Evolutionary conservation across 2,797 vertebrate species (phyloP).

Genomic region (Echeneis naucrates): DNA sequence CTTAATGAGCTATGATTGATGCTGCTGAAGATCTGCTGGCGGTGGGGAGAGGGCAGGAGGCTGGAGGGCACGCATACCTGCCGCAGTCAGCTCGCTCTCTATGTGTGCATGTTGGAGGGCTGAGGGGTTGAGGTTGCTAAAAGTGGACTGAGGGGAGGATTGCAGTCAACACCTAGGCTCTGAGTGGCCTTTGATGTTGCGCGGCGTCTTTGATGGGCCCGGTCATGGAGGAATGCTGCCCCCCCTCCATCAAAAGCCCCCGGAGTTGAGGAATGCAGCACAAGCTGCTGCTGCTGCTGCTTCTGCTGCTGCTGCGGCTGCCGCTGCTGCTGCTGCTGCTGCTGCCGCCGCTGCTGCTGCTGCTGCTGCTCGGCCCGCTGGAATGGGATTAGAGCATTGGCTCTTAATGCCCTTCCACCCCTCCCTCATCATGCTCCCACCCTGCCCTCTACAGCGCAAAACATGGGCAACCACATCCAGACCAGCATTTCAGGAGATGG

Average conservation of each 20-base stretch:
- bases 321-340: conserved; percentile 77
- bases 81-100: conserved; percentile 46
- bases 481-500: conserved; percentile 1
- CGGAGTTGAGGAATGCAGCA: conserved; percentile 84
- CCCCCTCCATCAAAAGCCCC: conserved; percentile 79
- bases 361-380: conserved; percentile 77
- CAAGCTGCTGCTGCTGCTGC: conserved; percentile 80
- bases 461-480: conserved; percentile 50
- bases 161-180: conserved; percentile 84
- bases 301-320: too few species aligned
- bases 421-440: conserved; percentile 38
- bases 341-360: conserved; percentile 79
- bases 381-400: conserved; percentile 85
- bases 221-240: conserved; percentile 76
- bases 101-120: conserved; percentile 37
- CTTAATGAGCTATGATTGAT: conserved; percentile 79
- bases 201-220: conserved; percentile 81
- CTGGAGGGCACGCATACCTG: conserved; percentile 62
- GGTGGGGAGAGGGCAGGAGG: conserved; percentile 8
- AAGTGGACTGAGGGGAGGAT: conserved; percentile 80
- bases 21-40: conserved; percentile 32
- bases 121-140: conserved; percentile 75
- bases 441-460: conserved; percentile 60
- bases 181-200: conserved; percentile 83
- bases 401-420: conserved; percentile 41